Evolutionary conservation across 2,113 vertebrate species (phyloP).

Genomic region (Apteryx mantelli): DNA sequence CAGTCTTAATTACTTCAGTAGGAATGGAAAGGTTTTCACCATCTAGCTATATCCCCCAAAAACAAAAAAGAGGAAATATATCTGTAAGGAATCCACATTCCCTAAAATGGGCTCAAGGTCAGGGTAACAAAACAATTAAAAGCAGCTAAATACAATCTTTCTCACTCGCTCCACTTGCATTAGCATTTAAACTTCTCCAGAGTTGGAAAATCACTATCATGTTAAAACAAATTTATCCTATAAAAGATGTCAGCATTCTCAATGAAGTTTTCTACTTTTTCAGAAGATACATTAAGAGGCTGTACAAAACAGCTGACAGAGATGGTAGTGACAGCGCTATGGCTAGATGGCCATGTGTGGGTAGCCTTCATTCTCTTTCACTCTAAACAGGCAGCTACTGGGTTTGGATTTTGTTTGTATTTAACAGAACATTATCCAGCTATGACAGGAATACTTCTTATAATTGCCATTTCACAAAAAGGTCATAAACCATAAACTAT

Average conservation of each 20-base stretch:
- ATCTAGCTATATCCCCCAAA: background rate
- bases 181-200: background rate
- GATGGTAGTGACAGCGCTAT: background rate
- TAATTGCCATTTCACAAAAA: background rate
- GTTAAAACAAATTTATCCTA: background rate
- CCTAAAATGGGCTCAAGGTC: background rate
- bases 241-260: background rate
- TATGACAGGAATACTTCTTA: background rate
- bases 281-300: background rate
- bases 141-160: background rate
- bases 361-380: background rate
- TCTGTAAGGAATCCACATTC: background rate
- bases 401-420: background rate
- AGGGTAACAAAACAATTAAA: background rate
- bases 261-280: background rate
- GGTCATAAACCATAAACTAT: background rate
- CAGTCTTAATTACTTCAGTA: background rate
- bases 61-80: background rate
- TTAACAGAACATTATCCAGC: background rate
- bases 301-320: background rate
- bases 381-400: background rate
- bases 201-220: background rate
- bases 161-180: background rate
- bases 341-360: background rate
- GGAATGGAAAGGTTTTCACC: background rate